Evolutionary conservation across 2,797 vertebrate species (phyloP).

Genomic region (Siniperca undulata): DNA sequence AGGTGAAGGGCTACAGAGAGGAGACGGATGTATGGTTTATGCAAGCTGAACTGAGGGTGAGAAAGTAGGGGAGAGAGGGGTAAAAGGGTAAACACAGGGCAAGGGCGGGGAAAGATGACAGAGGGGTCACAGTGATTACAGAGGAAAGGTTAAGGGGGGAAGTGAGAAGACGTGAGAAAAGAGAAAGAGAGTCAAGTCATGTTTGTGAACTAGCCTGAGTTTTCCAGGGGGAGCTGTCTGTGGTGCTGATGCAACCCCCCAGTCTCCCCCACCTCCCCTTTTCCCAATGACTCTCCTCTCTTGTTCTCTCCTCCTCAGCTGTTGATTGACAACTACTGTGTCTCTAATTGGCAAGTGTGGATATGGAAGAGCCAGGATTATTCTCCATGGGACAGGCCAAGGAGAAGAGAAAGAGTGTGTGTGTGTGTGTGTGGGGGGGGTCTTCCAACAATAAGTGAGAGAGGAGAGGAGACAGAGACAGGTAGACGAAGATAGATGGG

Average conservation of each 20-base stretch:
- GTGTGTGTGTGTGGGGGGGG: not conserved
- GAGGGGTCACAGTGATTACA: conserved; percentile 39
- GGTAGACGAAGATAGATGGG: conserved; percentile 14
- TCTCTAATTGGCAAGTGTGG: conserved; percentile 82
- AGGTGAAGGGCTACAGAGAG: conserved; percentile 17
- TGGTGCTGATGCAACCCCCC: conserved; percentile 72
- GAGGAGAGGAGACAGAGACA: conserved; percentile 29
- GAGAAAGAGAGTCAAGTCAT: conserved; percentile 49
- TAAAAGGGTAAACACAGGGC: conserved; percentile 45
- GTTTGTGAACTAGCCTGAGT: conserved; percentile 64
- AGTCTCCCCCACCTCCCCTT: conserved; percentile 1
- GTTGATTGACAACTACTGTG: conserved; percentile 80
- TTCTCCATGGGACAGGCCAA: conserved; percentile 73
- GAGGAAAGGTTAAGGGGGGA: conserved; percentile 48
- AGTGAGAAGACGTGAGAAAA: conserved; percentile 6
- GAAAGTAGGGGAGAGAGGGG: not conserved
- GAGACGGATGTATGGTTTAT: not conserved
- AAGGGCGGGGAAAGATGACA: not conserved
- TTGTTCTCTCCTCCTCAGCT: conserved; percentile 62
- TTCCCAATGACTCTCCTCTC: conserved; percentile 57
- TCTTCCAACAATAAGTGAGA: conserved; percentile 30
- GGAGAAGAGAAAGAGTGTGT: conserved; percentile 41
- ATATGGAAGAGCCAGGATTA: conserved; percentile 71
- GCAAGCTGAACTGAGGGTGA: conserved; percentile 26
- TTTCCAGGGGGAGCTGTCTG: conserved; percentile 72